phyloP scores from a whole-genome alignment of 2,797 vertebrate species.

The Sebastes melanostomus region DNA sequence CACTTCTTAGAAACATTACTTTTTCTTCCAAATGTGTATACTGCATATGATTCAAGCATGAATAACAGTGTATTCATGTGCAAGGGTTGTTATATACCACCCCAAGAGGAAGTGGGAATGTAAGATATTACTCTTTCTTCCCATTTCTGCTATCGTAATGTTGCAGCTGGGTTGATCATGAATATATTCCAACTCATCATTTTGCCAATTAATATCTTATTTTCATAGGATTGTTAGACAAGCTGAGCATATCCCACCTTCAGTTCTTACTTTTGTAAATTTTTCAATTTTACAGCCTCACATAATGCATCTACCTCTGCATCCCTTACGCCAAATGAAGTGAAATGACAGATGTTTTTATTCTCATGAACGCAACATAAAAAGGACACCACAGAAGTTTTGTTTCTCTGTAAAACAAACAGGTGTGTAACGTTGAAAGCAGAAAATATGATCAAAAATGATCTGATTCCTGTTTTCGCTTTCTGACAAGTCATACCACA shows the following conservation, averaged over 20 bases:
- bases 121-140: not conserved
- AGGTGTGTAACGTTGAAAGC: conserved; percentile 50
- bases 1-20: not conserved
- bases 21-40: not conserved
- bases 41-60: not conserved
- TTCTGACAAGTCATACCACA: not conserved
- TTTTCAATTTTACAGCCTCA: not conserved
- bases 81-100: conserved; percentile 28
- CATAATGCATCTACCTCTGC: not conserved
- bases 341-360: not conserved
- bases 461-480: conserved; percentile 47
- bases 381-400: conserved; percentile 19
- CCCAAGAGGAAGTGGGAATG: conserved; percentile 63
- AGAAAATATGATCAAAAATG: conserved; percentile 11
- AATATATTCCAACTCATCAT: not conserved
- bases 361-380: not conserved
- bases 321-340: not conserved
- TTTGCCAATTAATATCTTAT: not conserved
- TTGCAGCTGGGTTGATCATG: not conserved
- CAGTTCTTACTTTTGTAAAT: too few relatives aligned
- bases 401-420: conserved; percentile 42
- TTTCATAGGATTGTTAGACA: not conserved
- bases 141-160: not conserved
- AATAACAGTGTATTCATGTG: not conserved
- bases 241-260: not conserved